Conservation (phyloP, 2,888 invertebrate species). For the Andrena chrysosceles region DNA sequence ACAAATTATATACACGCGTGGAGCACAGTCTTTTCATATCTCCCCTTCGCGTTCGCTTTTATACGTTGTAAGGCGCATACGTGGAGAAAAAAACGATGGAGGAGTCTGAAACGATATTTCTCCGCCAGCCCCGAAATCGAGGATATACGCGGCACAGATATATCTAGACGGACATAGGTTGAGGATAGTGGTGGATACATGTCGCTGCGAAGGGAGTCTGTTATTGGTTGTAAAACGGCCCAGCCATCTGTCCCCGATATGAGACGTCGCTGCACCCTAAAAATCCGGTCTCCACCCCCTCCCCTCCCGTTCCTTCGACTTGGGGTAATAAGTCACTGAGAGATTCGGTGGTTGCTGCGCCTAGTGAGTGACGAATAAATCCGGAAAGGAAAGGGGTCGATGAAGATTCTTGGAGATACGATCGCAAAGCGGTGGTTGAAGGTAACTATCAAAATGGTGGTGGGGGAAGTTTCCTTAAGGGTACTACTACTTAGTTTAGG, state of each 20-base stretch:
- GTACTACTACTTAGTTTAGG: too few relatives aligned
- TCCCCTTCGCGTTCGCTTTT: conserved; percentile 1
- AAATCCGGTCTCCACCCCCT: conserved; percentile 71
- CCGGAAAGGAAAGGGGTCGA: not conserved
- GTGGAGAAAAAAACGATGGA: conserved; percentile 20
- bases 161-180: conserved; percentile 20
- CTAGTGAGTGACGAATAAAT: not conserved
- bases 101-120: conserved; percentile 46
- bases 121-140: conserved; percentile 49
- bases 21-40: not conserved
- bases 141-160: conserved; percentile 43
- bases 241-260: conserved; percentile 77
- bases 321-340: conserved; percentile 69
- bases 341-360: not conserved
- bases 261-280: conserved; percentile 75
- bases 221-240: conserved; percentile 79
- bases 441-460: not conserved
- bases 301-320: conserved; percentile 37
- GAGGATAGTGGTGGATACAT: conserved; percentile 40
- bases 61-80: not conserved
- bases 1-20: conserved; percentile 32
- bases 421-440: not conserved
- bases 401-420: not conserved
- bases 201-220: conserved; percentile 18
- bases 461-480: too few relatives aligned